These are phyloP conservation scores for Polyommatus iphigenia DNA, from an alignment of 2,888 invertebrate genomes.

Conservation along the genomic window DNA sequence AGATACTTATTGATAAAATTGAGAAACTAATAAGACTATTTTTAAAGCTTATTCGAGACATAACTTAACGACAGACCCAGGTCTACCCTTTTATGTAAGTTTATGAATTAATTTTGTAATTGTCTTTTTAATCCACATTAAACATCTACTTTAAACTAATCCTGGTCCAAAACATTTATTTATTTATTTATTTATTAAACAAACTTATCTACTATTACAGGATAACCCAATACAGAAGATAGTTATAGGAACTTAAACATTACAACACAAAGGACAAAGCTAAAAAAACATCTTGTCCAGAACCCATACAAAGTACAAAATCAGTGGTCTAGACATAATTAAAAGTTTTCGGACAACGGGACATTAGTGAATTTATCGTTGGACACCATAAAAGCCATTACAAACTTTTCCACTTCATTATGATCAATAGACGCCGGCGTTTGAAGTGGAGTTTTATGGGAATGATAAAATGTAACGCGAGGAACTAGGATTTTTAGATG, in stretches of 20 bases:
- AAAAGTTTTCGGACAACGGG: slow-evolving; percentile 31
- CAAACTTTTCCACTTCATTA: slow-evolving; percentile 30
- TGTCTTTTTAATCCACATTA: too few relatives aligned
- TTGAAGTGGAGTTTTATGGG: slow-evolving; percentile 26
- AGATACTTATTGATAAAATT: too few relatives aligned
- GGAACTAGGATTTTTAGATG: neutral
- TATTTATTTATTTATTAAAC: too few relatives aligned
- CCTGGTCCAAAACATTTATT: neutral
- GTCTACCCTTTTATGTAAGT: too few relatives aligned
- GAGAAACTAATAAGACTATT: too few relatives aligned
- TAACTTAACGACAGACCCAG: too few relatives aligned
- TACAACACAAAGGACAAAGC: too few relatives aligned
- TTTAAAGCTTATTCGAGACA: too few relatives aligned
- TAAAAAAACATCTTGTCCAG: neutral
- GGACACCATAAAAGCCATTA: slow-evolving; percentile 28
- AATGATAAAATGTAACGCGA: slow-evolving; percentile 10
- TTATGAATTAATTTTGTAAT: too few relatives aligned
- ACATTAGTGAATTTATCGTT: slow-evolving; percentile 31
- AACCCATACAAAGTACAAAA: slow-evolving; percentile 24
- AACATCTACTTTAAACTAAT: neutral
- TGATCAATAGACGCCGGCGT: slow-evolving; percentile 24
- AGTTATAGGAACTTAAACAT: too few relatives aligned
- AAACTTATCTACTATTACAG: too few relatives aligned
- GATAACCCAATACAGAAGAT: too few relatives aligned
- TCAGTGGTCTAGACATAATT: slow-evolving; percentile 33